Evolutionary conservation across 1,140 invertebrate species (phyloP).

Genomic region (Amphibalanus amphitrite): DNA sequence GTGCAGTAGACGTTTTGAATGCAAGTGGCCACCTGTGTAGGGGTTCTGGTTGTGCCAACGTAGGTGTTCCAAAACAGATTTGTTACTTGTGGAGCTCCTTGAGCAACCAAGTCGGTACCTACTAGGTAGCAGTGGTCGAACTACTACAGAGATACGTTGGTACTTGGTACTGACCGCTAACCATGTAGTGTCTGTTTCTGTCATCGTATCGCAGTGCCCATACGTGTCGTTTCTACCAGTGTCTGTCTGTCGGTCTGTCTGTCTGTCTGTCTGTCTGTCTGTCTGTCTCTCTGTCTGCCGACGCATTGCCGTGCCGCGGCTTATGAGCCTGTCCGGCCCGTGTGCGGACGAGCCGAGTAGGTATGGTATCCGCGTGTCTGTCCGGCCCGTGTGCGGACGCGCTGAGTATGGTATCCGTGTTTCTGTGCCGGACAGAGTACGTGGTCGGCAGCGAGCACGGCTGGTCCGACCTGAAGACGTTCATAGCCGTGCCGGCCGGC

Average conservation of each 20-base stretch:
- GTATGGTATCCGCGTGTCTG: not conserved
- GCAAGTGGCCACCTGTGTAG: too few species aligned
- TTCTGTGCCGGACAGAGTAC: conserved; percentile 40
- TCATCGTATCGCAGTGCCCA: not conserved
- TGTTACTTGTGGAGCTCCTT: too few species aligned
- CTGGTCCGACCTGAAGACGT: conserved; percentile 59
- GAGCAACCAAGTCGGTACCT: too few species aligned
- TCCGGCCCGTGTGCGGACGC: not conserved
- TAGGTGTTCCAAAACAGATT: too few species aligned
- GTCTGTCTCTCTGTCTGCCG: too few species aligned
- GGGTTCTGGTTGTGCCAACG: too few species aligned
- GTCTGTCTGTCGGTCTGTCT: not conserved
- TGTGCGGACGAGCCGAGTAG: not conserved
- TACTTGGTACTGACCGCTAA: too few species aligned
- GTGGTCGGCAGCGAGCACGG: conserved; percentile 57
- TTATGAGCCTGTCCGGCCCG: not conserved
- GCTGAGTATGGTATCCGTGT: not conserved
- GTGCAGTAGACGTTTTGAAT: too few species aligned
- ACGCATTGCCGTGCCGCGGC: not conserved
- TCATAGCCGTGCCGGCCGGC: conserved; percentile 43
- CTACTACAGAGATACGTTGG: too few species aligned
- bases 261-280: not conserved
- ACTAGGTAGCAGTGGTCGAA: too few species aligned
- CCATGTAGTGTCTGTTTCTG: too few species aligned
- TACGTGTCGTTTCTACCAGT: not conserved